These are phyloP conservation scores for Dipus sagitta DNA, from an alignment of 2,797 vertebrate species.

Conservation along the genomic window DNA sequence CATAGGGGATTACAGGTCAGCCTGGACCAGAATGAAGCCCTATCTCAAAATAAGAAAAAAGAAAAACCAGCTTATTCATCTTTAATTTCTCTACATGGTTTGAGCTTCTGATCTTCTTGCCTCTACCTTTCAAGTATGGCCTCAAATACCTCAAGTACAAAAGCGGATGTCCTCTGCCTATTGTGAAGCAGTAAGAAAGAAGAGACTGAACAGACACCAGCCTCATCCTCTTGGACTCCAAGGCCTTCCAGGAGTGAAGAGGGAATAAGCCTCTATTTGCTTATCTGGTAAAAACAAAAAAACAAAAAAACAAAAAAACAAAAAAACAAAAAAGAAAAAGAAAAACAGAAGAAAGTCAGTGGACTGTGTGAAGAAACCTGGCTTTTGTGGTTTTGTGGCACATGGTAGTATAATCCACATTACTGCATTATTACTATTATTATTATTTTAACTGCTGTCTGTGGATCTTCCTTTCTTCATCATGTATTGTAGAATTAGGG, in stretches of 20 bases:
- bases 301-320: no score
- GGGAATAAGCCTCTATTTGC: not conserved
- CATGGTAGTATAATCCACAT: not conserved
- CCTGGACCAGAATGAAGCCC: no score
- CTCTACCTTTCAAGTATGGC: no score
- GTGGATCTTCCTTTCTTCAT: slow-evolving; percentile 15
- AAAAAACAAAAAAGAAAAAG: not conserved
- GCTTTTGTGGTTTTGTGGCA: slow-evolving; percentile 13
- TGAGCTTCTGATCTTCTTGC: no score
- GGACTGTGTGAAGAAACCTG: not conserved
- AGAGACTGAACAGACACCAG: not conserved
- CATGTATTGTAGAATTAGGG: not conserved
- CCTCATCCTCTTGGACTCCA: not conserved
- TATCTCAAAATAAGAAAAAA: no score
- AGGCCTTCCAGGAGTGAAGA: not conserved
- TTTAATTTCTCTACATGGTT: no score
- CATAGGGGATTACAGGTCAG: no score
- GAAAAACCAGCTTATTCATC: no score
- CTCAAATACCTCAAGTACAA: slow-evolving; percentile 27
- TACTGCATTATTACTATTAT: no score
- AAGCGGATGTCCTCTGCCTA: not conserved
- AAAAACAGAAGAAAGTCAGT: slow-evolving; percentile 8
- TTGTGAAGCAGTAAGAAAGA: no score
- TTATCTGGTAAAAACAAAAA: not conserved
- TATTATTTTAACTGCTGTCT: not conserved